Conservation (phyloP, 2,113 vertebrate species). For the Paradisaea rubra region DNA sequence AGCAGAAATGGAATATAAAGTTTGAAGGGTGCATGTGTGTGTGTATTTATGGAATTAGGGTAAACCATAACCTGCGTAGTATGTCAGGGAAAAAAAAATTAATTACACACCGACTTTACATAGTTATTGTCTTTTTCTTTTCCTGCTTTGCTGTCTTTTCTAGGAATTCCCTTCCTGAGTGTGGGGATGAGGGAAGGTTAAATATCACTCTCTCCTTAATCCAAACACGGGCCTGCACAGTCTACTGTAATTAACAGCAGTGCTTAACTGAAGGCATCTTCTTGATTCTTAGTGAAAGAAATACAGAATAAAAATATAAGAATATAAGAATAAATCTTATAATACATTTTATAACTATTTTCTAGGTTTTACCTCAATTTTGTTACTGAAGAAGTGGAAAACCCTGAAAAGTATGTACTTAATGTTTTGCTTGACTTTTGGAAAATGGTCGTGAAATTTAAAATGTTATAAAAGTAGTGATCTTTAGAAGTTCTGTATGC, state of each 20-base stretch:
- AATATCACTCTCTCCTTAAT: not conserved
- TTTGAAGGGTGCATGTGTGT: not conserved
- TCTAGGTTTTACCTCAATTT: slow-evolving; percentile 98
- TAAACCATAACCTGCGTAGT: not conserved
- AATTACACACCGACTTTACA: not conserved
- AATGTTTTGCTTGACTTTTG: not conserved
- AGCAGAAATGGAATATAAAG: not conserved
- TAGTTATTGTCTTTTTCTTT: not conserved
- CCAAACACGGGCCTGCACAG: not conserved
- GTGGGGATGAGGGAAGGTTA: not conserved
- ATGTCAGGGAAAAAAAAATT: not conserved
- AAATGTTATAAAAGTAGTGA: not conserved
- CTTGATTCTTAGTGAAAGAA: not conserved
- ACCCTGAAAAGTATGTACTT: slow-evolving; percentile 85
- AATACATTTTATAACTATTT: not conserved
- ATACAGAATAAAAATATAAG: not conserved
- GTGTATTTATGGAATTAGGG: not conserved
- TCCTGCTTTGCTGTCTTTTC: not conserved
- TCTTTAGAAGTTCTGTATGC: not conserved
- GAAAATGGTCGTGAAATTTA: not conserved
- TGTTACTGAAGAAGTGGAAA: slow-evolving; percentile 93
- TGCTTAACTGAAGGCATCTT: not conserved
- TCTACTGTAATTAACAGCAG: not conserved
- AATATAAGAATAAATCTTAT: not conserved
- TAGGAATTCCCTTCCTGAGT: not conserved